These are phyloP conservation scores for Crotalus helleri DNA, from an alignment of 2,113 vertebrate genomes.

Conservation along the genomic window DNA sequence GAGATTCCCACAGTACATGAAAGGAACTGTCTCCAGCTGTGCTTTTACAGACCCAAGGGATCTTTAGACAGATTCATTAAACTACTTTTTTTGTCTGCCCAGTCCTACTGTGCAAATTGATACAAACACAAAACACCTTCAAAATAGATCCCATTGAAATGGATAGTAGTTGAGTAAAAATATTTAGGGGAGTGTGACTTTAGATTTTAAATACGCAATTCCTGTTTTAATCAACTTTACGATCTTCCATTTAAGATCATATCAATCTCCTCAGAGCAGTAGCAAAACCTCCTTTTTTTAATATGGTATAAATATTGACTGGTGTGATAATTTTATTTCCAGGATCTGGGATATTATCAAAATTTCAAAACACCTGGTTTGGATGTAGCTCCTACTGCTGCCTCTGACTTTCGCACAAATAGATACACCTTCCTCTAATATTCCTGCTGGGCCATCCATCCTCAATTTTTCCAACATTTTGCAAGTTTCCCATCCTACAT, in stretches of 20 bases:
- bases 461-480: not conserved
- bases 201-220: not conserved
- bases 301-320: not conserved
- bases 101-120: slow-evolving; percentile 27
- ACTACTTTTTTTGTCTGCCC: slow-evolving; percentile 12
- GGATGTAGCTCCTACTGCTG: not conserved
- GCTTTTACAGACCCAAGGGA: slow-evolving; percentile 23
- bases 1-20: slow-evolving; percentile 22
- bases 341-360: not conserved
- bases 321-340: not conserved
- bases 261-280: not conserved
- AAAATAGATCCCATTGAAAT: not conserved
- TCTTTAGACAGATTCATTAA: slow-evolving; percentile 29
- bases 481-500: not conserved
- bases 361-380: not conserved
- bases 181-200: not conserved
- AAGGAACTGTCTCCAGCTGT: slow-evolving; percentile 5
- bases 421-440: not conserved
- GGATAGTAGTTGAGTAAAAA: not conserved
- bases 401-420: not conserved
- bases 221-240: not conserved
- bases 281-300: not conserved
- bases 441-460: not conserved
- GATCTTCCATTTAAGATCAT: not conserved
- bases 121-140: not conserved